Conservation (phyloP, 2,797 vertebrate species). For the Tapera naevia region DNA sequence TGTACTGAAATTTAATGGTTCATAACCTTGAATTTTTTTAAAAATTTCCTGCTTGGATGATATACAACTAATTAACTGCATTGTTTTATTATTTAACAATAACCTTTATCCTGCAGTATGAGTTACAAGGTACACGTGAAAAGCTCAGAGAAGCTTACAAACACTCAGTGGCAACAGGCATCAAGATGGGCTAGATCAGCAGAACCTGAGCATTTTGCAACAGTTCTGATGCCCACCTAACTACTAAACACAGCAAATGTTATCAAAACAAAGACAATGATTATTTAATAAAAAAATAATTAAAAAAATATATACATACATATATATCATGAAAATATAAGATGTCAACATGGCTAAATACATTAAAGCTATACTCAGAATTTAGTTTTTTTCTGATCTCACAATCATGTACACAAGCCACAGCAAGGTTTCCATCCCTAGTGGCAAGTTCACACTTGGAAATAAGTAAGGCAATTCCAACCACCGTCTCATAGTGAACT, state of each 20-base stretch:
- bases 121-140: background rate
- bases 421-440: background rate
- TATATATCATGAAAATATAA: background rate
- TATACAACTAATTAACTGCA: background rate
- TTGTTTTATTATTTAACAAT: background rate
- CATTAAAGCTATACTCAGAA: background rate
- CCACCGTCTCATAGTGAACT: background rate
- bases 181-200: background rate
- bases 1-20: background rate
- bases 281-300: background rate
- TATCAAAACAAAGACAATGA: background rate
- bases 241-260: background rate
- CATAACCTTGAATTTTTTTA: background rate
- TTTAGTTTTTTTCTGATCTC: background rate
- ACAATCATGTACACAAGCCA: rapidly evolving
- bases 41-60: background rate
- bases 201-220: background rate
- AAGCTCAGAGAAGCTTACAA: background rate
- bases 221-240: background rate
- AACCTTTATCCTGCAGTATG: background rate
- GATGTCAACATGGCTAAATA: background rate
- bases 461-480: background rate
- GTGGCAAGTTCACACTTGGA: background rate
- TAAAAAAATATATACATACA: background rate
- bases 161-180: background rate